Conservation (phyloP, 2,113 vertebrate species). For the Bujurquina vittata region DNA sequence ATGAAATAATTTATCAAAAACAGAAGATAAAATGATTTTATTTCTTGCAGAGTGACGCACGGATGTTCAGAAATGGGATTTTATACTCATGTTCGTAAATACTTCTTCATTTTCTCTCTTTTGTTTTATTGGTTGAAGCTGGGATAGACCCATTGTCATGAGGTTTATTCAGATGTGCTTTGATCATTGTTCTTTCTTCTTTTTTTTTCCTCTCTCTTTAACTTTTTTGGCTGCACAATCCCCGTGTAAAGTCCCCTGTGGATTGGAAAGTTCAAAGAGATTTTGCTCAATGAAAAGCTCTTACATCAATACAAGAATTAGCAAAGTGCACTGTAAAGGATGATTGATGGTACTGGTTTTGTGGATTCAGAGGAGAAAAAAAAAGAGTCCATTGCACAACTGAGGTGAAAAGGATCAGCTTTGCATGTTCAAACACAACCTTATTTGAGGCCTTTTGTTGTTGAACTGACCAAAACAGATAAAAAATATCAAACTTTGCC, state of each 20-base stretch:
- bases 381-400: conserved; percentile 61
- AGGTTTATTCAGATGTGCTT: conserved; percentile 68
- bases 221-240: conserved; percentile 54
- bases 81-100: conserved; percentile 76
- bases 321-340: conserved; percentile 65
- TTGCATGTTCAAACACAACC: conserved; percentile 58
- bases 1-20: conserved; percentile 81
- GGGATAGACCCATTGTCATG: conserved; percentile 71
- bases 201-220: background rate
- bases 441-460: conserved; percentile 65
- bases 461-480: conserved; percentile 28
- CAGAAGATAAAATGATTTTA: conserved; percentile 76
- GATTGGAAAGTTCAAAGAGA: conserved; percentile 59
- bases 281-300: conserved; percentile 60
- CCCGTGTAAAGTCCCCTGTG: conserved; percentile 44
- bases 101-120: conserved; percentile 52
- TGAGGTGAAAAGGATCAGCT: conserved; percentile 64
- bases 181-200: conserved; percentile 48
- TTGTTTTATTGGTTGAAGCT: conserved; percentile 70
- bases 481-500: conserved; percentile 38
- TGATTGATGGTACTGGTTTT: conserved; percentile 59
- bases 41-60: conserved; percentile 79
- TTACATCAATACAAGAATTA: conserved; percentile 67
- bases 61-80: conserved; percentile 75
- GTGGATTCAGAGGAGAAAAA: conserved; percentile 56